Base-by-base conservation (phyloP, 2,888 invertebrate species). In the Abscondita cerata region DNA sequence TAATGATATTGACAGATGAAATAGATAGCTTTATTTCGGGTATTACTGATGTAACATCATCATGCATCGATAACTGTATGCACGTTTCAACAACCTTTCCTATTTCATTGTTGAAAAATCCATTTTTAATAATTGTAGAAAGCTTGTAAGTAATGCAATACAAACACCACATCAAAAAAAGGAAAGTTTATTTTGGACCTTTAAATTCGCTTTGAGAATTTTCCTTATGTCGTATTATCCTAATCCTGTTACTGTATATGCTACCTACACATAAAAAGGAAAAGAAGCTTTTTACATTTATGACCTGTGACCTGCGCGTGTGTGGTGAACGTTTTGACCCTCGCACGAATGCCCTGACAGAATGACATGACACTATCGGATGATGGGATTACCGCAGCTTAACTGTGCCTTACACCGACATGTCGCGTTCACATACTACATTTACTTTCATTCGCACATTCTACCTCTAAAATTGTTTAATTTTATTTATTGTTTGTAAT, bases 331-430 rank as follows among this genome's bases (percentile, higher is more conserved):
- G 64, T 63, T 71, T 68, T 70, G 70, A 70, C 73, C 72, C 70
- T 70, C 59, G 72, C 69, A 69, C 73, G 72, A 73, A 62, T 71
- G 71, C 67, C 70, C 74, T 80, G 80, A 80, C 80, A 80, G 80
- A 80, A 76, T 80, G 80, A 80, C 80, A 80, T 80, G 79, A 79
- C 80, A 80, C 79, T 78, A 78, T 76, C 75, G 77, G 77, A 78
- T 80, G 78, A 79, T 74, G 70, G 79, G 79, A 80, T 80, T 80
- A 80, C 77, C 72, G 70, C 68, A 76, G 79, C 76, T 78, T 79
- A 80, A 75, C 75, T 70, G 72, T 75, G 76, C 75, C 74, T 74
- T 75, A 76, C 76, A 76, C 75, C 74, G 71, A 72, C 71, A 73
- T 74, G 74, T 76, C 74, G 72, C 59, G 69, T 74, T 73, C 75